Conservation (phyloP, 2,888 invertebrate genomes). For the Strigamia transsilvanica region DNA sequence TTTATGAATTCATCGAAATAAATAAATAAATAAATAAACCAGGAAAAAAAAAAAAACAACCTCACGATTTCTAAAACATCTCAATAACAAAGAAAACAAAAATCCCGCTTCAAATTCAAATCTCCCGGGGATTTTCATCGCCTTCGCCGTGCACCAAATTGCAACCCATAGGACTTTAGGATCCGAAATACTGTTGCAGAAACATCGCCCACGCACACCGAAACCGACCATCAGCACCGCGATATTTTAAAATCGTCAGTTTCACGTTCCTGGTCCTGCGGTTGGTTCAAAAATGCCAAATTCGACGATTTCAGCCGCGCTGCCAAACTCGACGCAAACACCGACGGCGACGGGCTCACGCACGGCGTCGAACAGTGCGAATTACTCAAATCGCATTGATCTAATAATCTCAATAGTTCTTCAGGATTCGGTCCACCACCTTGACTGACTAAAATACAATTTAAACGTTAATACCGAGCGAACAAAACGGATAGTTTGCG, state of each 20-base stretch:
- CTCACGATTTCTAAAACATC: too few relatives aligned
- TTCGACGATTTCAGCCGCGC: slow-evolving; percentile 66
- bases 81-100: too few relatives aligned
- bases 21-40: too few relatives aligned
- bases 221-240: slow-evolving; percentile 50
- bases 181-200: background rate
- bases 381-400: slow-evolving; percentile 91
- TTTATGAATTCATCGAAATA: too few relatives aligned
- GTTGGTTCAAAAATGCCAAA: slow-evolving; percentile 60
- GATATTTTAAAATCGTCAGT: slow-evolving; percentile 55
- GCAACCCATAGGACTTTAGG: background rate
- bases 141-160: background rate
- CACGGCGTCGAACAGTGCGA: slow-evolving; percentile 81
- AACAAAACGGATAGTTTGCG: too few relatives aligned
- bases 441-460: slow-evolving; percentile 66
- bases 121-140: background rate
- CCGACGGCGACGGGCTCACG: slow-evolving; percentile 76
- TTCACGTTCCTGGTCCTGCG: slow-evolving; percentile 57
- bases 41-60: too few relatives aligned
- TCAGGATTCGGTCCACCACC: slow-evolving; percentile 92
- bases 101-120: too few relatives aligned
- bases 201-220: background rate
- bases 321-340: slow-evolving; percentile 63
- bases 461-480: too few relatives aligned
- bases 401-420: slow-evolving; percentile 87